A percentile compares a stretch with the other conserved stretches of the same genome.
Conservation (phyloP, 2,888 invertebrate species). For the Mayetiola destructor region DNA sequence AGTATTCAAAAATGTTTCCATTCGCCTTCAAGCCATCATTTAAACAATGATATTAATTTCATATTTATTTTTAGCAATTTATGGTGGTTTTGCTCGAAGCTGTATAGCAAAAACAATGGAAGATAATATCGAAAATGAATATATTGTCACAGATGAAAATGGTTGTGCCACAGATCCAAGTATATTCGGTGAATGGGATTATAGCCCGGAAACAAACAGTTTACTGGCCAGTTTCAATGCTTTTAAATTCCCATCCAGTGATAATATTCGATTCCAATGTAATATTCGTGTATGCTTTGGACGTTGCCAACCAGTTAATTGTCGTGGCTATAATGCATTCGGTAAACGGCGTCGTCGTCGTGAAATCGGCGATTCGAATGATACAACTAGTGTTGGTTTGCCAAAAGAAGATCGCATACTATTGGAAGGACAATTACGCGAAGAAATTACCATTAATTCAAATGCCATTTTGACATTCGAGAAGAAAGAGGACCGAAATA, state of each 20-base stretch:
- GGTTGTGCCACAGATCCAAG: slow-evolving; percentile 86
- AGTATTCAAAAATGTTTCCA: slow-evolving; percentile 25
- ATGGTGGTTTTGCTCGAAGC: slow-evolving; percentile 85
- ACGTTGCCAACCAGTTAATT: slow-evolving; percentile 88
- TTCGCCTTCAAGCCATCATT: not conserved
- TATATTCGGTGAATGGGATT: slow-evolving; percentile 88
- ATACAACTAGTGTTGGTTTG: slow-evolving; percentile 37
- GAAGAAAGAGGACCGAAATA: slow-evolving; percentile 62
- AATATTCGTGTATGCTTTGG: slow-evolving; percentile 91
- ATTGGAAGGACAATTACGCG: slow-evolving; percentile 66
- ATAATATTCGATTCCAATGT: slow-evolving; percentile 88
- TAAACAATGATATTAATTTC: not conserved
- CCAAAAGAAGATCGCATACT: slow-evolving; percentile 42
- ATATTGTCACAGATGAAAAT: slow-evolving; percentile 83
- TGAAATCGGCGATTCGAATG: slow-evolving; percentile 34
- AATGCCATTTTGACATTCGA: slow-evolving; percentile 84
- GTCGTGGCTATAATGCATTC: slow-evolving; percentile 79
- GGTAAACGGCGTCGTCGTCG: slow-evolving; percentile 63
- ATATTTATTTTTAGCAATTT: slow-evolving; percentile 48
- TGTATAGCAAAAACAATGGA: slow-evolving; percentile 89
- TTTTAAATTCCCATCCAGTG: slow-evolving; percentile 89
- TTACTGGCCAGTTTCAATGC: slow-evolving; percentile 81
- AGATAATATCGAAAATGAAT: slow-evolving; percentile 75
- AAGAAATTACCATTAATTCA: slow-evolving; percentile 85
- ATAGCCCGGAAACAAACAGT: slow-evolving; percentile 71